Conservation (phyloP, 2,797 vertebrate species). For the Parauchenoglanis ngamensis region DNA sequence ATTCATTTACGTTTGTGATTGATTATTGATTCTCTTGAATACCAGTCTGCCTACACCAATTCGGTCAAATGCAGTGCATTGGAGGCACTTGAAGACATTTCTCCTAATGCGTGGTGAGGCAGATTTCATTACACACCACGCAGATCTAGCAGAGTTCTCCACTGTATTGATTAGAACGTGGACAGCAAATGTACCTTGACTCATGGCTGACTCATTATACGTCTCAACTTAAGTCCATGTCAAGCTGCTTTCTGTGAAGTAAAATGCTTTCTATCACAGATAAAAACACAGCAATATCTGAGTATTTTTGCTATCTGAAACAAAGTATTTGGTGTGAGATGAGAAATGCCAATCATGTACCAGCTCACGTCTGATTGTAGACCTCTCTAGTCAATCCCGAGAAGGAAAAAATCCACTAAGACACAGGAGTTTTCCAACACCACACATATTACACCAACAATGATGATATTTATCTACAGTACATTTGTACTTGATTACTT, state of each 20-base stretch:
- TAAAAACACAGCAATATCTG: neutral
- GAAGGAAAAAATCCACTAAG: slow-evolving; percentile 17
- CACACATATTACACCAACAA: neutral
- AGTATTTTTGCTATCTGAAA: neutral
- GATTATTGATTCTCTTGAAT: neutral
- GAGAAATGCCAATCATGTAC: slow-evolving; percentile 23
- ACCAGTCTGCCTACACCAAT: neutral
- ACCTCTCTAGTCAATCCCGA: slow-evolving; percentile 13
- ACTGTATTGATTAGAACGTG: neutral
- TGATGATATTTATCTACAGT: neutral
- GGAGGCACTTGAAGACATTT: neutral
- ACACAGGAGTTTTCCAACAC: neutral
- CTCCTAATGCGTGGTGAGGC: neutral
- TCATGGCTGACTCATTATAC: neutral
- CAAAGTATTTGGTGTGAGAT: slow-evolving; percentile 35
- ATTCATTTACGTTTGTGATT: neutral
- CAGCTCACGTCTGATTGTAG: slow-evolving; percentile 45
- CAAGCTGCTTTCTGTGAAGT: neutral
- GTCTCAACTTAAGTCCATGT: neutral
- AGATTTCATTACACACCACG: neutral
- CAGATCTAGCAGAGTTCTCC: neutral
- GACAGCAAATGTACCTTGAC: too few species aligned
- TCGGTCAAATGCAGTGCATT: neutral
- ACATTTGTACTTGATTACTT: neutral
- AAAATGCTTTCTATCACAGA: neutral